These are phyloP conservation scores for Globicephala melas DNA, from an alignment of 2,113 vertebrate species.

Conservation along the genomic window DNA sequence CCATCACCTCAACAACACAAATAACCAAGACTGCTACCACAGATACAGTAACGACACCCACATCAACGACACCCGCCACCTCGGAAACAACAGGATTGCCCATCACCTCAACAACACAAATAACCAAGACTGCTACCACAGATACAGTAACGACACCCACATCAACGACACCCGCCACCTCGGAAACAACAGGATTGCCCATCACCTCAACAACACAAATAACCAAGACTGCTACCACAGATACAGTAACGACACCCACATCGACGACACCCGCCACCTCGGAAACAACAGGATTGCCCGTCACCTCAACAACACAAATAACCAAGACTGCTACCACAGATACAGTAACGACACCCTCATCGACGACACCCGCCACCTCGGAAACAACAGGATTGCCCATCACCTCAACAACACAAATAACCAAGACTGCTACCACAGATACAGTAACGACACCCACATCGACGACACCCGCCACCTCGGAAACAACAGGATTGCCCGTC, in stretches of 20 bases:
- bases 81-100: fast-evolving
- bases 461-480: too few species aligned
- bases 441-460: background rate
- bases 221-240: fast-evolving
- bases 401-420: too few species aligned
- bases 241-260: background rate
- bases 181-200: fast-evolving
- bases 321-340: fast-evolving
- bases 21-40: fast-evolving
- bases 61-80: background rate
- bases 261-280: too few species aligned
- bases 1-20: too few species aligned
- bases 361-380: too few species aligned
- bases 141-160: background rate
- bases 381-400: fast-evolving
- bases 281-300: fast-evolving
- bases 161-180: background rate
- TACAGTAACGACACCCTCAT: background rate
- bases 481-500: fast-evolving
- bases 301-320: too few species aligned
- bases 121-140: fast-evolving
- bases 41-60: too few species aligned
- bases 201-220: too few species aligned
- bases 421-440: fast-evolving
- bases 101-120: fast-evolving